Base-by-base conservation (phyloP, 2,797 vertebrate species). In the Helicolenus hilgendorfi region DNA sequence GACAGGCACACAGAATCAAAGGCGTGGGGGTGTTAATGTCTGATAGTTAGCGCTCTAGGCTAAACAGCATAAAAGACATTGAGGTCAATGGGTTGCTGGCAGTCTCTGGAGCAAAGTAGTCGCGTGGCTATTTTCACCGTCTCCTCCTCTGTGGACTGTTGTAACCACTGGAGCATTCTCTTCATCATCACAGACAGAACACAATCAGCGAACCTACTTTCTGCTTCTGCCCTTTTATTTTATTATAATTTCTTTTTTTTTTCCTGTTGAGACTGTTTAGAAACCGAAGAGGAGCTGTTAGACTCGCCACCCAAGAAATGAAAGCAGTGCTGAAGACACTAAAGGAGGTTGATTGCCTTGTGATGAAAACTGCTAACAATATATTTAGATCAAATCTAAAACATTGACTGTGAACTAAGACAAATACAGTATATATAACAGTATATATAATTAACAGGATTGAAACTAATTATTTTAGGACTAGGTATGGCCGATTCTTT, bases 1-100 rank as follows among this genome's bases (percentile, higher is more conserved):
- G 88, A 93, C 88, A 94, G 86, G 74, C 75, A 73, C 72, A 89
- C 92, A 94, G 75, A 95, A 96, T 97, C 95, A 93, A 90, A 94
- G 71, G 87, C 49, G 77, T 73, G 65, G 84, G 45, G 77, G 73
- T 92, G 90, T 96, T 97, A 97, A 97, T 96, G 94, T 96, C 90
- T 96, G 92, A 96, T 96, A 90, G 91, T 91, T 83, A 87, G 78
- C 26, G 90, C 97, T 95, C 56, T 10, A 68, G 94, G 96, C 95
- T 84, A 95, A 95, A 95, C 90, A 89, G 89, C 89, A 87, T 89
- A 92, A 96, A 96, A 96, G 91, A 94, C 96, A 96, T 94, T 77
- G 89, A 93, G 96, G 96, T 96, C 96, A 97, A 80, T 88, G 96
- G 95, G 96, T 97, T 96, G 91, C 75, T 64, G 69, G 89, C 84